Evolutionary conservation across 2,888 invertebrate species (phyloP).

Genomic region (Vesta saturnalis): DNA sequence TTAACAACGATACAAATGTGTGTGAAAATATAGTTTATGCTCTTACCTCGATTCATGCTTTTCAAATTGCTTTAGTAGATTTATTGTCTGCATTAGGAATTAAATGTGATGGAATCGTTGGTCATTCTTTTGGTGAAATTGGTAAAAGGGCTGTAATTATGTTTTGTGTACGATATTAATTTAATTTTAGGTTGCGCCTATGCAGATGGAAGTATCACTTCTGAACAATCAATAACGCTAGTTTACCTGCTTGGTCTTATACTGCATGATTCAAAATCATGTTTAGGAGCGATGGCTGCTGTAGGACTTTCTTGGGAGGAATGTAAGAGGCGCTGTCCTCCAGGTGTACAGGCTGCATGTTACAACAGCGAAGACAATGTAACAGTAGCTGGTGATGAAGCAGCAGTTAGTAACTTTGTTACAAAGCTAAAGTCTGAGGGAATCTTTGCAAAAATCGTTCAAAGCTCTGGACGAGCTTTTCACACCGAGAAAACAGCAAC

Average conservation of each 20-base stretch:
- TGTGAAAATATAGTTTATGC: constrained; percentile 90
- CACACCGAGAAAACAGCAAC: constrained; percentile 91
- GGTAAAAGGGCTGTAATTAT: constrained; percentile 63
- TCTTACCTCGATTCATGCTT: constrained; percentile 93
- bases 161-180: constrained; percentile 52
- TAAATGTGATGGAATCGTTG: constrained; percentile 92
- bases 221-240: constrained; percentile 92
- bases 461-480: constrained; percentile 92
- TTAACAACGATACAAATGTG: constrained; percentile 77
- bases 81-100: constrained; percentile 79
- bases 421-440: constrained; percentile 76
- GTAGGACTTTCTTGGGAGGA: constrained; percentile 91
- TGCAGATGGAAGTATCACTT: constrained; percentile 94
- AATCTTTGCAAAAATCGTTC: constrained; percentile 85
- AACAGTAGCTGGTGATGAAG: constrained; percentile 89
- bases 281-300: constrained; percentile 90
- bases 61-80: constrained; percentile 97
- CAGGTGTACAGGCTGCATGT: constrained; percentile 87
- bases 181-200: constrained; percentile 84
- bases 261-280: constrained; percentile 78
- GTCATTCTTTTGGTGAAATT: constrained; percentile 94
- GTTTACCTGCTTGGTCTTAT: constrained; percentile 94
- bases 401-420: constrained; percentile 74
- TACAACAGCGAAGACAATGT: constrained; percentile 96
- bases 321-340: constrained; percentile 76